Evolutionary conservation across 2,797 vertebrate genomes (phyloP).

Genomic region (Ctenochaetus hawaiiensis): DNA sequence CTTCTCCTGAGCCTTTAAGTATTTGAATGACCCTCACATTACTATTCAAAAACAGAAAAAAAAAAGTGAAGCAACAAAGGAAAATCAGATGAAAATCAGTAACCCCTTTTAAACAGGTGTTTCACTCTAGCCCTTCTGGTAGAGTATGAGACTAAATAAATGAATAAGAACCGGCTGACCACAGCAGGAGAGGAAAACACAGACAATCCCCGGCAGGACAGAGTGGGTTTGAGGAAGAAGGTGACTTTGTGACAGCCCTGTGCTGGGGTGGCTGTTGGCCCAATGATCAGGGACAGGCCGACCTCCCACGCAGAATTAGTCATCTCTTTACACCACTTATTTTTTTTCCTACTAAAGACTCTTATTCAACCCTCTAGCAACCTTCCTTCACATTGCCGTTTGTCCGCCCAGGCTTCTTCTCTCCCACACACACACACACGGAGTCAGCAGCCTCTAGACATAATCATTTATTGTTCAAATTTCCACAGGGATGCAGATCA

Average conservation of each 20-base stretch:
- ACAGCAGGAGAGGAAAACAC: neutral
- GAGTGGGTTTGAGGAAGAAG: slow-evolving; percentile 50
- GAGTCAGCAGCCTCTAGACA: slow-evolving; percentile 50
- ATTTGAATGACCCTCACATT: neutral
- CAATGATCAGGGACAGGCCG: slow-evolving; percentile 81
- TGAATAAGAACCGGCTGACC: slow-evolving; percentile 2
- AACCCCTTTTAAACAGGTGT: neutral
- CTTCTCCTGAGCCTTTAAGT: neutral
- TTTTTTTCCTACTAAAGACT: slow-evolving; percentile 69
- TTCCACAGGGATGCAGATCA: slow-evolving; percentile 52
- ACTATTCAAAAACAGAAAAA: neutral
- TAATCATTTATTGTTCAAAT: slow-evolving; percentile 57
- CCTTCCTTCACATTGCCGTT: slow-evolving; percentile 65
- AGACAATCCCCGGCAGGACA: slow-evolving; percentile 44
- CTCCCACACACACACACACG: slow-evolving; percentile 51
- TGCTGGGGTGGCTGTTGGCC: slow-evolving; percentile 79
- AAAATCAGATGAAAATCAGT: slow-evolving; percentile 2
- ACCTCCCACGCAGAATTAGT: slow-evolving; percentile 87
- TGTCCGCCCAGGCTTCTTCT: slow-evolving; percentile 57
- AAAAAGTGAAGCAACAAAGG: neutral
- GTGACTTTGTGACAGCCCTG: slow-evolving; percentile 68
- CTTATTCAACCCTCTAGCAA: slow-evolving; percentile 77
- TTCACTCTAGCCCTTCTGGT: neutral
- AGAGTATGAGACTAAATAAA: neutral
- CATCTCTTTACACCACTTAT: slow-evolving; percentile 81